Evolutionary conservation across 1,140 invertebrate species (phyloP).

Genomic region (Mamestra configurata): DNA sequence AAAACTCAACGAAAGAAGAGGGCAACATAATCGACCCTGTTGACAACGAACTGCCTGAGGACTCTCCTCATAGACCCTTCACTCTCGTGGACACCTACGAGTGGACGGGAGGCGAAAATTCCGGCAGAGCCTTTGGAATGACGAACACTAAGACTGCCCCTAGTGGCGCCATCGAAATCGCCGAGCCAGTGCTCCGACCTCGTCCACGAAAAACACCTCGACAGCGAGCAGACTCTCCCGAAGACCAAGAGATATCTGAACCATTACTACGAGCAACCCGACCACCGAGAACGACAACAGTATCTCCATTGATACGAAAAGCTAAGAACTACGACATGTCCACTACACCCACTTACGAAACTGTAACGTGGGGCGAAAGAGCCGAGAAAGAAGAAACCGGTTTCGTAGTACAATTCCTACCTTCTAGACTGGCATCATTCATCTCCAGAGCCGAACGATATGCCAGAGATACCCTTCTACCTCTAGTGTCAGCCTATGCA

Average conservation of each 20-base stretch:
- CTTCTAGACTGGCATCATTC: slow-evolving; percentile 92
- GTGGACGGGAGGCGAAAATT: slow-evolving; percentile 86
- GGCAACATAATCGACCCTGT: slow-evolving; percentile 66
- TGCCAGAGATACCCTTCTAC: slow-evolving; percentile 92
- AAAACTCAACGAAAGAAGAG: slow-evolving; percentile 65
- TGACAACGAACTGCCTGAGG: slow-evolving; percentile 81
- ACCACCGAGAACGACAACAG: slow-evolving; percentile 69
- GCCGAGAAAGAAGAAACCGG: slow-evolving; percentile 79
- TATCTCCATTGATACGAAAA: slow-evolving; percentile 68
- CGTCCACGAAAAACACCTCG: slow-evolving; percentile 88
- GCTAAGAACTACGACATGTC: slow-evolving; percentile 81
- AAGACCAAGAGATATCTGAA: slow-evolving; percentile 87
- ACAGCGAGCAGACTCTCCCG: slow-evolving; percentile 77
- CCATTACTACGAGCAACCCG: slow-evolving; percentile 89
- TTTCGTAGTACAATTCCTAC: slow-evolving; percentile 93
- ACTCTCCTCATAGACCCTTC: slow-evolving; percentile 72
- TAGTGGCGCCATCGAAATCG: slow-evolving; percentile 89
- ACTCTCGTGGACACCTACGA: slow-evolving; percentile 83
- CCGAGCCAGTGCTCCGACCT: slow-evolving; percentile 91
- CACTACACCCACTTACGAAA: slow-evolving; percentile 77
- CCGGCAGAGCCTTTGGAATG: slow-evolving; percentile 90
- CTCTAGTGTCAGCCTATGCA: slow-evolving; percentile 92
- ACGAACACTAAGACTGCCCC: slow-evolving; percentile 87
- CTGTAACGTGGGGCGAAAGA: slow-evolving; percentile 66
- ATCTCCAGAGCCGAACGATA: slow-evolving; percentile 94